These are phyloP conservation scores for Hoplostethus atlanticus DNA, from an alignment of 2,797 vertebrate species.

Conservation along the genomic window DNA sequence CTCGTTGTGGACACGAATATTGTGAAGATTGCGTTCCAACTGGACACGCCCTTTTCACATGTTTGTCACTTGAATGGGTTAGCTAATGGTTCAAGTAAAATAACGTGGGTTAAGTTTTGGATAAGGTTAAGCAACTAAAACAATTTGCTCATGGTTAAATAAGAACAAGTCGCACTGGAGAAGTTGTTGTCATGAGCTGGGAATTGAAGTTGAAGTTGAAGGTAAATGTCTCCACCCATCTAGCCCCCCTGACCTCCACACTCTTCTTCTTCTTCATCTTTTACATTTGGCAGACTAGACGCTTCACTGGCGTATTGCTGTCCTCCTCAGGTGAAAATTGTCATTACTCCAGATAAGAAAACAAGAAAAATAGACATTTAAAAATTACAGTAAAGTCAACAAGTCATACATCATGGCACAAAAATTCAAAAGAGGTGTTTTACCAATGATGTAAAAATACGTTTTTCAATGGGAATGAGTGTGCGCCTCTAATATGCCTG, in stretches of 20 bases:
- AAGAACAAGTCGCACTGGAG: too few species aligned
- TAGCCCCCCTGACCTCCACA: too few species aligned
- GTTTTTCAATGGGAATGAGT: slow-evolving; percentile 6
- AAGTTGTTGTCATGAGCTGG: too few species aligned
- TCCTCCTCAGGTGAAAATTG: too few species aligned
- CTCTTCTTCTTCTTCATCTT: too few species aligned
- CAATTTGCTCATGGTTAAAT: too few species aligned
- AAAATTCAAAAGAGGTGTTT: slow-evolving; percentile 8
- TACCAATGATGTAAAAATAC: not conserved
- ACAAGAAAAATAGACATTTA: too few species aligned
- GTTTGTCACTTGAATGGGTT: slow-evolving; percentile 12
- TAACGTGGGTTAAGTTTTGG: not conserved
- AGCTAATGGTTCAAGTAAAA: not conserved
- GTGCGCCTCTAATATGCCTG: not conserved
- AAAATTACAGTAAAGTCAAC: not conserved
- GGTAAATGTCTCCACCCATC: too few species aligned
- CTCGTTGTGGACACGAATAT: not conserved
- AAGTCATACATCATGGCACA: not conserved
- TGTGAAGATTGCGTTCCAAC: not conserved
- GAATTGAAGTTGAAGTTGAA: too few species aligned
- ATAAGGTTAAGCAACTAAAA: not conserved
- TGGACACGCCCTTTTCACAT: not conserved
- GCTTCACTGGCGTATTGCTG: too few species aligned
- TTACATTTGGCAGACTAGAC: too few species aligned
- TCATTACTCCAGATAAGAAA: too few species aligned